A percentile compares a stretch with the other conserved stretches of the same genome.
phyloP scores from a whole-genome alignment of 2,113 vertebrate genomes.

The Larimichthys crocea region DNA sequence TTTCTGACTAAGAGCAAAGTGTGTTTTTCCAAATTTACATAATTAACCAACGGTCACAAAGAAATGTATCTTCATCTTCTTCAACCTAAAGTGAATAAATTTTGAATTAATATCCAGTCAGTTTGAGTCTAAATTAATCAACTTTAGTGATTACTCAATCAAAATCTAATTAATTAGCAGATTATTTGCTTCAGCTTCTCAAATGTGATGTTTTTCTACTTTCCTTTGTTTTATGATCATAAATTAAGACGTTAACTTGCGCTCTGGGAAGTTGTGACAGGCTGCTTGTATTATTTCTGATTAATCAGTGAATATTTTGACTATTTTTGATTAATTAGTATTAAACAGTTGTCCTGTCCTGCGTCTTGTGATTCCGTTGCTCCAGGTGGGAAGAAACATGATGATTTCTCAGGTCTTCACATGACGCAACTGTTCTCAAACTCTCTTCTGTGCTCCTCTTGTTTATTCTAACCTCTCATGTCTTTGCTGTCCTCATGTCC shows the following conservation, averaged over 20 bases:
- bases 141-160: background rate
- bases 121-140: background rate
- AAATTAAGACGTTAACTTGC: too few relatives aligned
- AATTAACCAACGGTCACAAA: too few relatives aligned
- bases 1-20: too few relatives aligned
- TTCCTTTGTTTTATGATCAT: too few relatives aligned
- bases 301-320: background rate
- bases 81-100: background rate
- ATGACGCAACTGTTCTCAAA: background rate
- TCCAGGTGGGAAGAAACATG: background rate
- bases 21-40: too few relatives aligned
- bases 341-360: background rate
- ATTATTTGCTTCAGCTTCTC: too few relatives aligned
- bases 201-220: too few relatives aligned
- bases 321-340: background rate
- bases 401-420: background rate
- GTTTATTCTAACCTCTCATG: constrained; percentile 24
- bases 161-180: background rate
- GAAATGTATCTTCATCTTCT: too few relatives aligned
- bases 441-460: background rate
- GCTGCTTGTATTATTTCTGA: background rate
- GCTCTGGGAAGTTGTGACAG: too few relatives aligned
- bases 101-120: background rate
- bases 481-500: constrained; percentile 17
- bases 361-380: background rate